Conservation (phyloP, 2,797 vertebrate genomes). For the Amblyraja radiata region DNA sequence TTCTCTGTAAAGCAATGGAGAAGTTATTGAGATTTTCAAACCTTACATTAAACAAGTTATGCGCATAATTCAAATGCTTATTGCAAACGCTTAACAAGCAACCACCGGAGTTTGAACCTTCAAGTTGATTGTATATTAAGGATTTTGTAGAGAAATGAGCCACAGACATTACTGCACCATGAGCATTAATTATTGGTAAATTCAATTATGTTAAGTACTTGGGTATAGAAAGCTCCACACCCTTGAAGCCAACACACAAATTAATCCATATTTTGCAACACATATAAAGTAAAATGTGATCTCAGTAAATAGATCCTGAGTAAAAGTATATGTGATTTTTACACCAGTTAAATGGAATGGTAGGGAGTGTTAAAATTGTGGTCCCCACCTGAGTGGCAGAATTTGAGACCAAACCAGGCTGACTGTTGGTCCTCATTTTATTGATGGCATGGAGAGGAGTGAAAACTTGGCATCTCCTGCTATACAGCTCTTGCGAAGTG, state of each 20-base stretch:
- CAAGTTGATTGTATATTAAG: background rate
- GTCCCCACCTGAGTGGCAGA: background rate
- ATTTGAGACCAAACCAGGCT: background rate
- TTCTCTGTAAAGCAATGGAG: slow-evolving; percentile 24
- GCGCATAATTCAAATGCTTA: background rate
- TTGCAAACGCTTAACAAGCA: background rate
- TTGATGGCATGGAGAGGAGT: background rate
- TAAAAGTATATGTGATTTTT: background rate
- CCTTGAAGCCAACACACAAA: too few species aligned
- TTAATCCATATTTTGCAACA: too few species aligned
- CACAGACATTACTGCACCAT: background rate
- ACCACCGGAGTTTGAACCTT: background rate
- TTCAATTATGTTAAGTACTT: background rate
- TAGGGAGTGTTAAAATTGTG: background rate
- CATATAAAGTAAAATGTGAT: background rate
- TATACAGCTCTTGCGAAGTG: too few species aligned
- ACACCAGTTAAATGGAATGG: background rate
- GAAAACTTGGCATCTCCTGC: background rate
- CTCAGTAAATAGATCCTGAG: background rate
- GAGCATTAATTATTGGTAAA: background rate
- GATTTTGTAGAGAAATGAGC: background rate
- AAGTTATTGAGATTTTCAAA: background rate
- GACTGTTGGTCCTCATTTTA: background rate
- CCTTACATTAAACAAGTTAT: background rate
- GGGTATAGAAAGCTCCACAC: too few species aligned